Evolutionary conservation across 2,797 vertebrate species (phyloP).

Genomic region (Galago senegalensis): DNA sequence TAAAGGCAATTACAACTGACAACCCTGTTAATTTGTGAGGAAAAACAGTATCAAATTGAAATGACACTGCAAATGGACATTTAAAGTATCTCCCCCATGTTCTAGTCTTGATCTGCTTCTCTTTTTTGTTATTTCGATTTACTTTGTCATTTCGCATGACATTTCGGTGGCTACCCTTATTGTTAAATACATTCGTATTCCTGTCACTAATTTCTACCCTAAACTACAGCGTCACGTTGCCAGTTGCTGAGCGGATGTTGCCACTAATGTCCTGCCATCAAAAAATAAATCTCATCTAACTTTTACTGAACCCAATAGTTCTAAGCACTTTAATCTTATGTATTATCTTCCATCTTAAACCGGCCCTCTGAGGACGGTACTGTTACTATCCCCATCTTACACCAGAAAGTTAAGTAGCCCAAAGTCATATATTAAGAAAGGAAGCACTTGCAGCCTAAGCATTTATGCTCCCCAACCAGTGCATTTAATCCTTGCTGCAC

Average conservation of each 20-base stretch:
- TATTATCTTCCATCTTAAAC: background rate
- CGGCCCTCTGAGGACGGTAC: background rate
- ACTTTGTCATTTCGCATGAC: background rate
- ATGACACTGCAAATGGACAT: background rate
- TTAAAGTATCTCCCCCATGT: background rate
- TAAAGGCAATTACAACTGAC: background rate
- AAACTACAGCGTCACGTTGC: background rate
- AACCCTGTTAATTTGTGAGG: background rate
- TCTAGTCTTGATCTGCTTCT: background rate
- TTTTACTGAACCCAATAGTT: background rate
- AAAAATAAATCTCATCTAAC: constrained; percentile 2
- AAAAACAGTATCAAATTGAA: background rate
- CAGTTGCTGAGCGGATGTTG: background rate
- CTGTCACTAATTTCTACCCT: background rate
- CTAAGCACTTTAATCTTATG: background rate
- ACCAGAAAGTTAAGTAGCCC: constrained; percentile 8
- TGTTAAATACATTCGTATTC: background rate
- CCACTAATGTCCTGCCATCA: background rate
- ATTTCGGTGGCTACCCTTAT: background rate
- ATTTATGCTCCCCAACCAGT: background rate
- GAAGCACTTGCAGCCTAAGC: background rate
- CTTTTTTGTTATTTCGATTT: background rate
- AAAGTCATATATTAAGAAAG: constrained; percentile 14
- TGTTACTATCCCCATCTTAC: background rate
- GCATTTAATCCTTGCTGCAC: background rate